phyloP scores from a whole-genome alignment of 1,140 invertebrate species.

The Diabrotica virgifera region DNA sequence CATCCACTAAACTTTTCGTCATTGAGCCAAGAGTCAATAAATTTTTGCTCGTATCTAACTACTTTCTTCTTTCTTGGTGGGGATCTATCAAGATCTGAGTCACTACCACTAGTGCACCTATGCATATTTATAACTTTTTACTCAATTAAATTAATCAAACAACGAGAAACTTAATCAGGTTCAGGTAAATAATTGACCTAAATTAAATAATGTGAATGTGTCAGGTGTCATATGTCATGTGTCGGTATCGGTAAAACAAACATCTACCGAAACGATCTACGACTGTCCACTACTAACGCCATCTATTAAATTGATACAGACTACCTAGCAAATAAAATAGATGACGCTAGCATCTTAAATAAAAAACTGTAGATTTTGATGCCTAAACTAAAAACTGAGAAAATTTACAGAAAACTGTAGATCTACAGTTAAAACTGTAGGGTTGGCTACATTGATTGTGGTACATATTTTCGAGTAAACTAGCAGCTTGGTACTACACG shows the following conservation, averaged over 20 bases:
- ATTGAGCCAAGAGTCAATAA: neutral
- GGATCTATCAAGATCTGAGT: neutral
- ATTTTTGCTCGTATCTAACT: slow-evolving; percentile 8
- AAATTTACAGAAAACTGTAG: too few species aligned
- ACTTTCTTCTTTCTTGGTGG: slow-evolving; percentile 14
- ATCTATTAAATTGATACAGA: slow-evolving; percentile 10
- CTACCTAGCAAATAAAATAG: slow-evolving; percentile 6
- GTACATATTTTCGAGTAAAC: too few species aligned
- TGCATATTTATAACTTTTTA: slow-evolving; percentile 5
- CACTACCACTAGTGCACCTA: neutral
- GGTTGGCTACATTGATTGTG: too few species aligned
- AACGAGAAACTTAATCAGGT: neutral
- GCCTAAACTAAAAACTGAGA: too few species aligned
- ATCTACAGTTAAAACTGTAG: too few species aligned
- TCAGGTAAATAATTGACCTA: neutral
- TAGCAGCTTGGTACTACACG: too few species aligned
- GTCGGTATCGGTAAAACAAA: neutral
- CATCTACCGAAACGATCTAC: too few species aligned
- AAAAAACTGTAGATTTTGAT: slow-evolving; percentile 17
- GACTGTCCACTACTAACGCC: too few species aligned
- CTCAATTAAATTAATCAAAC: neutral
- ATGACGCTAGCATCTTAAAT: slow-evolving; percentile 9
- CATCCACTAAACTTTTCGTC: slow-evolving; percentile 10
- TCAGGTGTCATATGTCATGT: neutral
- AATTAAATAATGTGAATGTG: neutral